These are phyloP conservation scores for Xenopus laevis DNA, from an alignment of 2,113 vertebrate species.

Conservation along the genomic window DNA sequence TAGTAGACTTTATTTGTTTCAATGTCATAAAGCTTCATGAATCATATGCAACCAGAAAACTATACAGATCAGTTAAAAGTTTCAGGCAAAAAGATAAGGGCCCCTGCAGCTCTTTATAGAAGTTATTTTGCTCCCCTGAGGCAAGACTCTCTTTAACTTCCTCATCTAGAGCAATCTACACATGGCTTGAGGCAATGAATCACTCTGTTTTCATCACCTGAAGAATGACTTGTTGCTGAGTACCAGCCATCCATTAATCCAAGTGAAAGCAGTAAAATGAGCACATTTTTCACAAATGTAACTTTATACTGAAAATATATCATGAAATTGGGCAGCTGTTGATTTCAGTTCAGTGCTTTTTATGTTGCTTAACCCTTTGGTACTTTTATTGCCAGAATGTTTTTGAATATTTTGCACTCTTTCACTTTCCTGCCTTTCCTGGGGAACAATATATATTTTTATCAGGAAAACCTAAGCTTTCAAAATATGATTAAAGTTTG, in stretches of 20 bases:
- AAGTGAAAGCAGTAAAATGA: constrained; percentile 2
- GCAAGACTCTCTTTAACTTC: not conserved
- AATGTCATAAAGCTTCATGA: too few species aligned
- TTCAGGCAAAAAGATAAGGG: not conserved
- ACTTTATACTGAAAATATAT: not conserved
- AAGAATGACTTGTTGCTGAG: constrained; percentile 12
- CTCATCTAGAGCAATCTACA: not conserved
- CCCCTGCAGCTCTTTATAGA: not conserved
- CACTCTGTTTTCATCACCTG: constrained; percentile 8
- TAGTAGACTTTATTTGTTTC: too few species aligned
- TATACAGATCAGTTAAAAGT: too few species aligned
- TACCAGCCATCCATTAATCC: constrained; percentile 5
- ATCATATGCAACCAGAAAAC: too few species aligned
- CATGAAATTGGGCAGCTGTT: not conserved
- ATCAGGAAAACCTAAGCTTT: too few species aligned
- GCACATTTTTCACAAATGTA: not conserved
- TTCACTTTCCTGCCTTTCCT: too few species aligned
- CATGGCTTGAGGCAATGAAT: constrained; percentile 22
- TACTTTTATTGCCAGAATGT: too few species aligned
- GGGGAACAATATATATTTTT: too few species aligned
- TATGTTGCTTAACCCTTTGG: not conserved
- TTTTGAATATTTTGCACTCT: too few species aligned
- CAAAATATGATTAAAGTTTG: too few species aligned
- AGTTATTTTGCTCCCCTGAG: not conserved
- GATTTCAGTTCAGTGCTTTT: not conserved